phyloP scores from a whole-genome alignment of 2,888 invertebrate species.

The Brachylomia viminalis region DNA sequence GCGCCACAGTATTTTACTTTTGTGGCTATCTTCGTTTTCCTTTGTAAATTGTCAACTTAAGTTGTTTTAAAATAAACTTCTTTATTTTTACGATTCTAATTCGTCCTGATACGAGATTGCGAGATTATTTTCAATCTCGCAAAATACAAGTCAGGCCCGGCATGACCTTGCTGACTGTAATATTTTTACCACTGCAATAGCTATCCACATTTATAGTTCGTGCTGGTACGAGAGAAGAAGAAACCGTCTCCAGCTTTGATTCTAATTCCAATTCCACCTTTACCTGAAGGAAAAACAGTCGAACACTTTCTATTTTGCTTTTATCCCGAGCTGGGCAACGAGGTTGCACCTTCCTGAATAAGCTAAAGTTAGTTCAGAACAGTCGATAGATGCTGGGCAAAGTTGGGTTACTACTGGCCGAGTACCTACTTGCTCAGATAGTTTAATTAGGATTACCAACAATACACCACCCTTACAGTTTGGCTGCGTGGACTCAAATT shows the following conservation, averaged over 20 bases:
- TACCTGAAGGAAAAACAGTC: neutral
- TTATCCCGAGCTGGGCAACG: conserved; percentile 15
- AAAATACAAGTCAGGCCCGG: too few relatives aligned
- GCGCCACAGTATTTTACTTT: too few relatives aligned
- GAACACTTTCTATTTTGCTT: conserved; percentile 43
- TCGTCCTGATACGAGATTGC: neutral
- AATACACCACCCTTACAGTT: conserved; percentile 36
- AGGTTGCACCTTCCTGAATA: conserved; percentile 29
- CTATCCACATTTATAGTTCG: neutral
- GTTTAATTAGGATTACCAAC: conserved; percentile 48
- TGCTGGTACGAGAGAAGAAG: neutral
- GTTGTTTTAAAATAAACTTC: too few relatives aligned
- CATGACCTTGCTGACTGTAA: neutral
- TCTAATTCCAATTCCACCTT: neutral
- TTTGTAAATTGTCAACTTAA: too few relatives aligned
- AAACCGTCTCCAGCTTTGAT: too few relatives aligned
- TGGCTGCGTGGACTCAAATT: conserved; percentile 6
- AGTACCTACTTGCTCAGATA: conserved; percentile 47
- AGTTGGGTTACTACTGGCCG: conserved; percentile 51
- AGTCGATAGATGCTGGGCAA: conserved; percentile 33
- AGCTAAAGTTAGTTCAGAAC: conserved; percentile 44
- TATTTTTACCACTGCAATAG: neutral
- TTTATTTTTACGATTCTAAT: neutral
- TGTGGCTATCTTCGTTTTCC: too few relatives aligned
- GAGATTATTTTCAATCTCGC: too few relatives aligned